Conservation (phyloP, 2,113 vertebrate genomes). For the Lamprologus lemairii region DNA sequence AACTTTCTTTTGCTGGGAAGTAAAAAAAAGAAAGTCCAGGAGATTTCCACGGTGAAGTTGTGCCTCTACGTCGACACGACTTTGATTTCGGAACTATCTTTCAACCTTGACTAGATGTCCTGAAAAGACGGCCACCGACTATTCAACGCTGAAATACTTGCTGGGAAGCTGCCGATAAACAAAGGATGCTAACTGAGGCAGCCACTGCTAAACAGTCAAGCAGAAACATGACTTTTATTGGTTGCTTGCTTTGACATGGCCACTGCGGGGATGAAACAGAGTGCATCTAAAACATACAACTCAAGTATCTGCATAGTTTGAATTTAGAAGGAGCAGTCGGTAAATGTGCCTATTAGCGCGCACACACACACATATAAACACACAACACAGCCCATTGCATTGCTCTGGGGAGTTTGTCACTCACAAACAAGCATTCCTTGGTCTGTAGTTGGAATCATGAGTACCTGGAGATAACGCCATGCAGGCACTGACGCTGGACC, state of each 20-base stretch:
- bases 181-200: not conserved
- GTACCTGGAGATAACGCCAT: not conserved
- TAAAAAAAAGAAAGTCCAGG: not conserved
- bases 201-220: not conserved
- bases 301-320: not conserved
- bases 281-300: not conserved
- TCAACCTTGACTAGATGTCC: not conserved
- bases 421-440: not conserved
- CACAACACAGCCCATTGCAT: not conserved
- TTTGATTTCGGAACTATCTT: not conserved
- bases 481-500: not conserved
- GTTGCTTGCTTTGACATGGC: not conserved
- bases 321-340: not conserved
- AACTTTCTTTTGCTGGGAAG: not conserved
- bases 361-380: not conserved
- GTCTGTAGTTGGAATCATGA: not conserved
- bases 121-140: not conserved
- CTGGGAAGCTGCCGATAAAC: not conserved
- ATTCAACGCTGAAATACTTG: not conserved
- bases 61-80: not conserved
- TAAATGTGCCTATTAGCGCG: not conserved
- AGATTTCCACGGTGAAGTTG: not conserved
- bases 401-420: not conserved
- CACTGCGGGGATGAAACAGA: not conserved
- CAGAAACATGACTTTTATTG: not conserved